Base-by-base conservation (phyloP, 2,888 invertebrate genomes). In the Hedychridium roseum region DNA sequence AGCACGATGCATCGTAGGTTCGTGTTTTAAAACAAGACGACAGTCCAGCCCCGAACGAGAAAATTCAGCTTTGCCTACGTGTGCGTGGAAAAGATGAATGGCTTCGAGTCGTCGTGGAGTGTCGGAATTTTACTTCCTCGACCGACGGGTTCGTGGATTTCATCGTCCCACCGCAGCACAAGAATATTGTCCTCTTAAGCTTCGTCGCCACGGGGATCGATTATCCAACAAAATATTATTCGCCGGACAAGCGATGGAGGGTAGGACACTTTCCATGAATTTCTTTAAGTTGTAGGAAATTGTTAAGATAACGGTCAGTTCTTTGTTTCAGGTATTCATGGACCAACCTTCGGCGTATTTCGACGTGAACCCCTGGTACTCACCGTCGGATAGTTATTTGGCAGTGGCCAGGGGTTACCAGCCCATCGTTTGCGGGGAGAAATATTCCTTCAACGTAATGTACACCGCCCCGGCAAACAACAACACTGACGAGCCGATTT, bases 211-310 rank as follows among this genome's bases (percentile, higher is more conserved):
- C 76, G 1, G 79, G 73, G 4, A 67, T 78, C 18, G 70, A 75
- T 30, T 77, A 79, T 56, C 74, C 75, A 0, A 78, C 76, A 2
- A 79, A 76, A 39, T 79, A 79, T 51, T 78, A 79, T 43, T 74
- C 76, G 1, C 78, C 79, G 2, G 77, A 78, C 30, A 76, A 75
- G 50, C 71, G 76, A 36, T 80, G 78, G 79, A 66, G 73, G 60
- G 76, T 76, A 64, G 43, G 60, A 38, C 3, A 28, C 32, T 16
- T 28, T 27, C 14, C n/a, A 15, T n/a, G n/a, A n/a, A n/a, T n/a
- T n/a, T n/a, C n/a, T n/a, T n/a, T n/a, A n/a, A n/a, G n/a, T n/a
- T n/a, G n/a, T n/a, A n/a, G n/a, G n/a, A n/a, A n/a, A n/a, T 32
- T 46, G 30, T 30, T 9, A 2, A 31, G 9, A 18, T n/a, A 9